These are phyloP conservation scores for Leucania comma DNA, from an alignment of 2,888 invertebrate species.

Conservation along the genomic window DNA sequence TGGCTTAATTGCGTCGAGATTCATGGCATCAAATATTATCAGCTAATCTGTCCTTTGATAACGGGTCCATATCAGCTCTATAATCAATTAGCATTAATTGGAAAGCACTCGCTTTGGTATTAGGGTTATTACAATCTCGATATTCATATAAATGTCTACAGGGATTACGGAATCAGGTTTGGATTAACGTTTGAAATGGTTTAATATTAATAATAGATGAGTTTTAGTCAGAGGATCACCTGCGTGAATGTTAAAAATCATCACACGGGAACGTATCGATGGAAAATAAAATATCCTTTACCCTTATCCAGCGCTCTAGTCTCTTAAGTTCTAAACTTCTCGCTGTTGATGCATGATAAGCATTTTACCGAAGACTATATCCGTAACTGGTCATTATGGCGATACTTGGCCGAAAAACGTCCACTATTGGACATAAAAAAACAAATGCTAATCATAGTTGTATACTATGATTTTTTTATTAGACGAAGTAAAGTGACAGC, in stretches of 20 bases:
- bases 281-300: neutral
- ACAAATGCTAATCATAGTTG: no score
- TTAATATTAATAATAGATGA: neutral
- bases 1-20: constrained; percentile 30
- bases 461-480: no score
- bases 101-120: neutral
- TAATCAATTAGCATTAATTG: constrained; percentile 44
- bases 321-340: no score
- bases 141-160: constrained; percentile 7
- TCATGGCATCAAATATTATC: constrained; percentile 15
- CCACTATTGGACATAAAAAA: no score
- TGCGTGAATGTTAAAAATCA: no score
- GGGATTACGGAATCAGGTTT: constrained; percentile 25
- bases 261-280: neutral
- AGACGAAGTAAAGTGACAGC: no score
- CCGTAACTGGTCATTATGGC: no score
- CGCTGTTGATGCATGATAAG: no score
- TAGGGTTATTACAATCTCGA: constrained; percentile 13
- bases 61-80: constrained; percentile 3
- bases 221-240: no score
- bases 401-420: no score
- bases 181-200: constrained; percentile 11
- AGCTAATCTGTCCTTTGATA: constrained; percentile 34
- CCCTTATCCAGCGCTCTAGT: no score
- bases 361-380: no score